Evolutionary conservation across 2,797 vertebrate genomes (phyloP).

Genomic region (Tokudaia tokunoshimensis): DNA sequence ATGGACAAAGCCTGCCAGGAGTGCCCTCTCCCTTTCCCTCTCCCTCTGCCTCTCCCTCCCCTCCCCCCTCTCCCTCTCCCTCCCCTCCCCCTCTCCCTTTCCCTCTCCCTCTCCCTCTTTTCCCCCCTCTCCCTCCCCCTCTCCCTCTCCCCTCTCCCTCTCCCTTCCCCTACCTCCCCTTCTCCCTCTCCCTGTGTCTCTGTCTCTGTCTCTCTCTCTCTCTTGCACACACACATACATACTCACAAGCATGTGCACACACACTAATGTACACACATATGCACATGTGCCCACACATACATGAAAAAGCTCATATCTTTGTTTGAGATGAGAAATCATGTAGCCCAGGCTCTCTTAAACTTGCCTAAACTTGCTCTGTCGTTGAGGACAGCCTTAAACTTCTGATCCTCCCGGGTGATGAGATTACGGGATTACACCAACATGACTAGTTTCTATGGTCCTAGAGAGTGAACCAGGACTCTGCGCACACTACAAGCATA

Average conservation of each 20-base stretch:
- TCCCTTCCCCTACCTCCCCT: no score
- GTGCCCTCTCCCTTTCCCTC: no score
- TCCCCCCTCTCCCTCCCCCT: no score
- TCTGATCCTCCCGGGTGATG: background rate
- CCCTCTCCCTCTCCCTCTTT: no score
- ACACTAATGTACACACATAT: background rate
- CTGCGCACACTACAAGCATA: background rate
- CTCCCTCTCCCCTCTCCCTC: no score
- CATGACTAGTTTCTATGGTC: background rate
- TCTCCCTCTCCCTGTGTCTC: no score
- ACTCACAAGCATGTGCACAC: background rate
- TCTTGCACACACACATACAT: background rate
- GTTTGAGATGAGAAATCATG: background rate
- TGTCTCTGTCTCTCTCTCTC: no score
- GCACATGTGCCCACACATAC: background rate
- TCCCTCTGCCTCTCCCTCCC: no score
- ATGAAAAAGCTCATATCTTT: background rate
- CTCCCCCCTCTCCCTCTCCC: no score
- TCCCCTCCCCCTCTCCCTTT: no score
- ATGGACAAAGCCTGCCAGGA: conserved; percentile 10
- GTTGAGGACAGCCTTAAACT: background rate
- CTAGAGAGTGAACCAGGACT: background rate
- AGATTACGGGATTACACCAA: background rate
- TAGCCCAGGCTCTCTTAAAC: background rate
- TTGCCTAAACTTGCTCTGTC: background rate